Conservation (phyloP, 2,797 vertebrate species). For the Discoglossus pictus region DNA sequence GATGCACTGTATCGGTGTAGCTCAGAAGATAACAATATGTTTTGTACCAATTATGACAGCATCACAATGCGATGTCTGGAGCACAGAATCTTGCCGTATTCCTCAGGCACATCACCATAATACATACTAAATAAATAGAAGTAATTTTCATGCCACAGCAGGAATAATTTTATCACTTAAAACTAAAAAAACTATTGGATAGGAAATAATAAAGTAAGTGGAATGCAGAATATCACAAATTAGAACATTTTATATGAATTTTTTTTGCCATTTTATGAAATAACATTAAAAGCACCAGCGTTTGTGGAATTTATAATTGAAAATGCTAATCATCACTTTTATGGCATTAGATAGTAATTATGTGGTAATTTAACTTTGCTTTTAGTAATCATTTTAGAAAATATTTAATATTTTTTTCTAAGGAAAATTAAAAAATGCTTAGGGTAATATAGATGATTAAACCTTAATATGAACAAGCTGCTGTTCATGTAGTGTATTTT, state of each 20-base stretch:
- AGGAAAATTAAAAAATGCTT: too few relatives aligned
- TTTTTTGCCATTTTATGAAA: not conserved
- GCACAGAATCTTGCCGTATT: not conserved
- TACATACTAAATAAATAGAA: not conserved
- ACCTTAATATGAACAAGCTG: too few relatives aligned
- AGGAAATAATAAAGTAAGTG: not conserved
- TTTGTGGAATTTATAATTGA: not conserved
- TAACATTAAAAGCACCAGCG: not conserved
- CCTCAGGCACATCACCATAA: too few relatives aligned
- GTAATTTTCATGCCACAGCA: not conserved
- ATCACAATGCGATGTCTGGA: not conserved
- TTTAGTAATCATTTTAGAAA: too few relatives aligned
- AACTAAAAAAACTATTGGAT: not conserved
- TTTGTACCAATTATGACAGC: not conserved
- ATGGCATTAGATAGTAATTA: too few relatives aligned
- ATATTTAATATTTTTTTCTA: too few relatives aligned
- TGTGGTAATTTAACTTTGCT: too few relatives aligned
- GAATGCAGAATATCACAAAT: not conserved
- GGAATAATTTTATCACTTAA: not conserved
- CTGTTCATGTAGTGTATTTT: too few relatives aligned
- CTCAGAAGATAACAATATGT: not conserved
- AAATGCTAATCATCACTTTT: too few relatives aligned
- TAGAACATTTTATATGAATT: not conserved
- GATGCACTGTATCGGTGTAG: conserved; percentile 1
- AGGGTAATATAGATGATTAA: too few relatives aligned